Base-by-base conservation (phyloP, 2,113 vertebrate species). In the Eudorcas thomsonii region DNA sequence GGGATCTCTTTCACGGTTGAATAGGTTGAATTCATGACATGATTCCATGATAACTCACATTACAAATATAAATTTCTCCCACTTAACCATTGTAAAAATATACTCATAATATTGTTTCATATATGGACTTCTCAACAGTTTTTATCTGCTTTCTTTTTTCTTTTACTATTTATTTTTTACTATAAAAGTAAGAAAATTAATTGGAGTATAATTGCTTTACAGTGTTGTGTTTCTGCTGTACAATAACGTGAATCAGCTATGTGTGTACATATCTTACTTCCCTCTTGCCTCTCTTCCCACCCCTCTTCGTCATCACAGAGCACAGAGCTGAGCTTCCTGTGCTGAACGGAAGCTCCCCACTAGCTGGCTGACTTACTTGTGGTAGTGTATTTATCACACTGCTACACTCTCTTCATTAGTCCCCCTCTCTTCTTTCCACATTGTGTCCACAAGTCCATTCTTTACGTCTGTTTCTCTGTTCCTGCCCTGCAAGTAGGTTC, bases 41-140 rank as follows among this genome's bases (percentile, higher is more conserved):
- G 28, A 85, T 82, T 86, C 78, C 36, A 67, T 91, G 86, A 82
- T 39, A 54, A 64, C 39, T 81, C 17, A 81, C 15, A 45, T 93
- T 15, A 85, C 19, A 88, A 67, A 89, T 59, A 50, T 11, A 52
- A 88, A 93, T 60, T 60, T 30, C 45, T 97, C 36, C 82, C 50
- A 10, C 6, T 52, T 59, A 64, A 86, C 7, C 19, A 16, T 13
- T 74, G 16, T 91, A 64, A 94, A 95, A 80, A 39, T 36, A 26
- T 50, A 80, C 26, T 90, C 62, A 77, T 62, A 45, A 7, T 50
- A 50, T 91, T 67, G 54, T 90, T 43, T 59, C 55, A 52, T 1
- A 57, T 17, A 2, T 60, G 33, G 8, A 39, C 82, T 96, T 94
- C 48, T 62, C 26, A 78, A 52, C 4, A 28, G n/a, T 28, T 93